These are phyloP conservation scores for Apodemia zela DNA, from an alignment of 2,888 invertebrate species.

Conservation along the genomic window DNA sequence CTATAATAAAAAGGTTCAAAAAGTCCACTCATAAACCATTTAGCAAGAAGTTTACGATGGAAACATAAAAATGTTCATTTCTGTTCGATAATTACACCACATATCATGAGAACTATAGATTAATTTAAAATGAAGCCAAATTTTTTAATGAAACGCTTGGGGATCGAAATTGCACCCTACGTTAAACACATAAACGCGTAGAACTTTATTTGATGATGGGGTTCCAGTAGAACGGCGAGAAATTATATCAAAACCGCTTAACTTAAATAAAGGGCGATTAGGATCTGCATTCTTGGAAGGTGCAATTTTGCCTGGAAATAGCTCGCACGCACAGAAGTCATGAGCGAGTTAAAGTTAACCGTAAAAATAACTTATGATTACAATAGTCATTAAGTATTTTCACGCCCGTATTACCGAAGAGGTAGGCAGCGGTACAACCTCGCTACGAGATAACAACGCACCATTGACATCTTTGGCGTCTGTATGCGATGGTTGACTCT, in stretches of 20 bases:
- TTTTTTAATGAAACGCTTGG: conserved; percentile 65
- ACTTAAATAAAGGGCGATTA: conserved; percentile 58
- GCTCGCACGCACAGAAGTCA: conserved; percentile 12
- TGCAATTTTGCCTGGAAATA: conserved; percentile 41
- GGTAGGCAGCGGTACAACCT: too few relatives aligned
- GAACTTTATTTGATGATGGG: conserved; percentile 73
- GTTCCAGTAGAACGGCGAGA: conserved; percentile 49
- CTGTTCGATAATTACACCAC: conserved; percentile 3
- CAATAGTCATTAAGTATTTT: too few relatives aligned
- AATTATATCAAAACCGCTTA: conserved; percentile 71
- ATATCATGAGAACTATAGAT: conserved; percentile 23
- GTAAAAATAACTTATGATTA: background rate
- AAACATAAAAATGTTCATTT: conserved; percentile 2
- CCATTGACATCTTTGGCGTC: too few relatives aligned
- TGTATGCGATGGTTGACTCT: too few relatives aligned
- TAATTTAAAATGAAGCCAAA: conserved; percentile 33
- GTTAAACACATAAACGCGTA: conserved; percentile 68
- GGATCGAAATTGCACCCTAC: conserved; percentile 60
- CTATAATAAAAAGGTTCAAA: background rate
- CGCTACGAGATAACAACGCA: too few relatives aligned
- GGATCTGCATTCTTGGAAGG: conserved; percentile 50
- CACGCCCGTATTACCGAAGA: too few relatives aligned
- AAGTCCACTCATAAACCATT: background rate
- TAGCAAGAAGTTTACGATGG: background rate
- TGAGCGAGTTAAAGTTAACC: background rate